These are phyloP conservation scores for Bactericera cockerelli DNA, from an alignment of 1,140 invertebrate genomes.

Conservation along the genomic window DNA sequence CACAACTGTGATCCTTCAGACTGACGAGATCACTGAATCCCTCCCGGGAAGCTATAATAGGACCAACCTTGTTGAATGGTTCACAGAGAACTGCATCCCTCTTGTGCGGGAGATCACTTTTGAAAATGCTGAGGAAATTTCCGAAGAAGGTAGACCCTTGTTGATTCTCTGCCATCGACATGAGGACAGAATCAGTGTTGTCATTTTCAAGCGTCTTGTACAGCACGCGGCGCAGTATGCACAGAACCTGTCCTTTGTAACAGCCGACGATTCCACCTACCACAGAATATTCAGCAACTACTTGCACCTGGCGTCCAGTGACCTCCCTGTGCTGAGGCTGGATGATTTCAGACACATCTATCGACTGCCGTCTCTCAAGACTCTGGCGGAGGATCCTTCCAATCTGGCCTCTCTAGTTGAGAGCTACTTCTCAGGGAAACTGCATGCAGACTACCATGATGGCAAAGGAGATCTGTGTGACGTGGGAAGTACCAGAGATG, in stretches of 20 bases:
- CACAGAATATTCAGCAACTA: no score
- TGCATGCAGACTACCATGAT: no score
- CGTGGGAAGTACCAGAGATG: no score
- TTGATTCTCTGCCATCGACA: conserved; percentile 9
- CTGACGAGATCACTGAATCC: neutral
- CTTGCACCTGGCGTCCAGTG: no score
- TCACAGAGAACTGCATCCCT: neutral
- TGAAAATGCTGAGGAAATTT: conserved; percentile 6
- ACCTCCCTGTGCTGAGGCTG: no score
- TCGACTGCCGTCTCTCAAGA: no score
- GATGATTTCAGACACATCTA: no score
- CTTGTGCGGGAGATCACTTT: neutral
- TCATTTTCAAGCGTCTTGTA: neutral
- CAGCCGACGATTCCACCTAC: neutral
- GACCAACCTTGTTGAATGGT: neutral
- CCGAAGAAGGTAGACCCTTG: conserved; percentile 8
- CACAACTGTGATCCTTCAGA: neutral
- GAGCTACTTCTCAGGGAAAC: no score
- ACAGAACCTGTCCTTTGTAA: neutral
- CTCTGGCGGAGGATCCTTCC: no score
- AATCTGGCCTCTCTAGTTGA: no score
- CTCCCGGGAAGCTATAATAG: neutral
- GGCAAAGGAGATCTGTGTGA: no score
- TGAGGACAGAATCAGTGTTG: conserved; percentile 13
- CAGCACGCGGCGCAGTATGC: neutral